These are phyloP conservation scores for Orchesella flavescens DNA, from an alignment of 2,888 invertebrate species.

Conservation along the genomic window DNA sequence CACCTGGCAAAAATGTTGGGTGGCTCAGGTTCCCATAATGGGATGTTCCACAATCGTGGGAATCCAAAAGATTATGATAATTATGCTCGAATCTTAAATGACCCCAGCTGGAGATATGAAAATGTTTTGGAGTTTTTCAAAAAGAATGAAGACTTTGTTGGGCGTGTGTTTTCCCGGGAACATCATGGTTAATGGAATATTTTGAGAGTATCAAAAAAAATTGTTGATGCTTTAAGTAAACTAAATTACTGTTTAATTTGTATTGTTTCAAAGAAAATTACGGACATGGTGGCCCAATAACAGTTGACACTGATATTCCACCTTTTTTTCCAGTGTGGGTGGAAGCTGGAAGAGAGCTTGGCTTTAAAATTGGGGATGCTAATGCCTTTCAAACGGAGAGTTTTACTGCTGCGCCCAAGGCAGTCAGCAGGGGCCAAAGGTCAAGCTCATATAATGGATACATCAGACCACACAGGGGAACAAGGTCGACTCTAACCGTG, in stretches of 20 bases:
- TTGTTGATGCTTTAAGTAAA: neutral
- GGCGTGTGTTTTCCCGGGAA: conserved; percentile 6
- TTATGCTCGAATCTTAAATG: conserved; percentile 50
- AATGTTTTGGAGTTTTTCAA: conserved; percentile 58
- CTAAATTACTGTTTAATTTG: too few species aligned
- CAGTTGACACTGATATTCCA: conserved; percentile 31
- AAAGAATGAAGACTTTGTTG: conserved; percentile 58
- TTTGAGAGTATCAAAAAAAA: too few species aligned
- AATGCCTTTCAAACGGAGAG: conserved; percentile 47
- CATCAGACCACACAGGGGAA: conserved; percentile 21
- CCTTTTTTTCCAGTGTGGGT: conserved; percentile 40
- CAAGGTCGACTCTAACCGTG: conserved; percentile 33
- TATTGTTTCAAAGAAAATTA: conserved; percentile 25
- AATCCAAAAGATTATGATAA: conserved; percentile 56
- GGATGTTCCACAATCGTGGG: conserved; percentile 50
- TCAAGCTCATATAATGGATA: conserved; percentile 26
- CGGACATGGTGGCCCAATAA: conserved; percentile 43
- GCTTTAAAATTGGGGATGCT: conserved; percentile 31
- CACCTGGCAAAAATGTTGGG: conserved; percentile 60
- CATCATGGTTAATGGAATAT: neutral
- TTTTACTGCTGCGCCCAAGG: conserved; percentile 34
- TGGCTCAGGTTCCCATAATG: conserved; percentile 61
- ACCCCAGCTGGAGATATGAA: conserved; percentile 49
- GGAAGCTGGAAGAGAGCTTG: conserved; percentile 51
- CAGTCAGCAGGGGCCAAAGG: conserved; percentile 20